Percentiles rank a stretch among this genome's conserved stretches.
These are phyloP conservation scores for Lacerta agilis DNA, from an alignment of 2,797 vertebrate genomes.

Conservation along the genomic window DNA sequence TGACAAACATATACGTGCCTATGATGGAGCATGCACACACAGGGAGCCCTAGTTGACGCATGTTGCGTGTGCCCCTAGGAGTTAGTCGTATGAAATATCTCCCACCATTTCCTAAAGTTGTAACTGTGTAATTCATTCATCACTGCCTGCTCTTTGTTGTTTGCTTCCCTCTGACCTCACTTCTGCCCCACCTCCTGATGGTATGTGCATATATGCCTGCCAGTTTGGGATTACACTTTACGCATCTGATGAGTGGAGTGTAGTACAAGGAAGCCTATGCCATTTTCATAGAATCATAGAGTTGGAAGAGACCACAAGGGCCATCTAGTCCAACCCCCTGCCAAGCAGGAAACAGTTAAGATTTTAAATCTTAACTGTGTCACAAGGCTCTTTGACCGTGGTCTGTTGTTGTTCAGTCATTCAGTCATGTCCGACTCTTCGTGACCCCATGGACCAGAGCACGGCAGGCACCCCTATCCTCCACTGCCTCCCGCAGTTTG, in stretches of 20 bases:
- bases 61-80: not conserved
- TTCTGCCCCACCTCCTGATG: not conserved
- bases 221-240: not conserved
- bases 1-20: not conserved
- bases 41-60: not conserved
- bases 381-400: rapidly evolving
- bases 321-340: too few relatives aligned
- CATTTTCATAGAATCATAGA: too few relatives aligned
- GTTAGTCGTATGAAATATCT: not conserved
- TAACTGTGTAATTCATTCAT: not conserved
- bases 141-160: not conserved
- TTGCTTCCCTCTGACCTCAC: not conserved
- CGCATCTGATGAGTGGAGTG: not conserved
- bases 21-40: not conserved
- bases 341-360: too few relatives aligned
- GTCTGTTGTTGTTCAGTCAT: too few relatives aligned
- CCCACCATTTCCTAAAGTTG: not conserved
- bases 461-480: too few relatives aligned
- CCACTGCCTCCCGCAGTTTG: too few relatives aligned
- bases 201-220: not conserved
- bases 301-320: too few relatives aligned
- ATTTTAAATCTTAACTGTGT: not conserved
- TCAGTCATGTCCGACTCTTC: too few relatives aligned
- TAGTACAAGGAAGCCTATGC: not conserved
- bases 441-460: too few relatives aligned